Evolutionary conservation across 2,888 invertebrate genomes (phyloP), one percentile per base, ranked within the genome.

Genomic region (Dichetophora obliterata): DNA sequence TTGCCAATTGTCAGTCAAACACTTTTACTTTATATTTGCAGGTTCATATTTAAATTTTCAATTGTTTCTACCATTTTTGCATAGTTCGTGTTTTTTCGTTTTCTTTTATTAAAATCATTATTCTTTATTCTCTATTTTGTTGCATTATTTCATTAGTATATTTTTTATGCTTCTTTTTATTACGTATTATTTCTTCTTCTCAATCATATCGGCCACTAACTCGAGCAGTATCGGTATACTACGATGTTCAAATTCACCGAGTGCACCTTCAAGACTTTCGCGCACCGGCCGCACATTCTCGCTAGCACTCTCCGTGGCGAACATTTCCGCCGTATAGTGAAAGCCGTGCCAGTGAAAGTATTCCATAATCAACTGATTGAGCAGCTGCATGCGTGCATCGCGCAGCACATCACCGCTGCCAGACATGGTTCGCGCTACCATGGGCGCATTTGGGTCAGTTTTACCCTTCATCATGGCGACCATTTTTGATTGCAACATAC

Each of bases 331-430:
- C 3, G 89, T 82, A 78, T 89, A 89, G n/a, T 84, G 84, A 59
- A 85, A 88, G 52, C 86, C 85, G 70, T 84, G 86, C 88, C 88
- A 89, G 43, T 85, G 79, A 0, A 89, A 83, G 75, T 88, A 89
- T 75, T 89, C 89, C 77, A 88, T 82, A 8, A 89, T 85, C 19
- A 89, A 77, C 92, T 86, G 83, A 77, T 85, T 80, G 68, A 84
- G 74, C 19, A 83, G 24, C 9, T 78, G 71, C 24, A 84, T 83
- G 1, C 84, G 82, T 14, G 83, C 57, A 75, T 83, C 82, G n/a
- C 75, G 68, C 8, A 50, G 61, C 16, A 24, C 52, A 8, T 71
- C 75, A 22, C 34, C 52, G 0, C 50, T 57, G 22, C 66, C 72
- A 0, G 50, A 74, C 24, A 50, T 54, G 48, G 71, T 22, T 52